Conservation (phyloP, 1,140 invertebrate genomes). For the Ectropis grisescens region DNA sequence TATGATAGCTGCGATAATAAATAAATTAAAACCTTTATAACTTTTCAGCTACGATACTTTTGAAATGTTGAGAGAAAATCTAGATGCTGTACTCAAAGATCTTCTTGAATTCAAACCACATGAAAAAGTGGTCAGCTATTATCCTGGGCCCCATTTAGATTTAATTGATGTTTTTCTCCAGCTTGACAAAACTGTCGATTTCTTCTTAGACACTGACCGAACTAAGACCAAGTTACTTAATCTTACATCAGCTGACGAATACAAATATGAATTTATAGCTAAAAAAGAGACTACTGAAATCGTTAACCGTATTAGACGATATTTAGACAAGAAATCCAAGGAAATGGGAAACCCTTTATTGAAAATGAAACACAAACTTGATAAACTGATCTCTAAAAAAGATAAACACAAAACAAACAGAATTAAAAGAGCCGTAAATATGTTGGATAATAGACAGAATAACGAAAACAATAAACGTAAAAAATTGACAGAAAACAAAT, state of each 20-base stretch:
- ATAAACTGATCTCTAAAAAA: slow-evolving; percentile 14
- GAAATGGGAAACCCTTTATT: slow-evolving; percentile 14
- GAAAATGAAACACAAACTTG: slow-evolving; percentile 21
- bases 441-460: no score
- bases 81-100: slow-evolving; percentile 78
- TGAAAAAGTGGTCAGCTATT: slow-evolving; percentile 26
- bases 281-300: slow-evolving; percentile 17
- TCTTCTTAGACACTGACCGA: no score
- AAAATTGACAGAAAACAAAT: slow-evolving; percentile 6
- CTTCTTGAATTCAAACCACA: slow-evolving; percentile 70
- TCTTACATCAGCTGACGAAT: no score
- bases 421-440: slow-evolving; percentile 7
- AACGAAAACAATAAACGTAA: slow-evolving; percentile 1
- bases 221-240: no score
- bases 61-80: slow-evolving; percentile 83
- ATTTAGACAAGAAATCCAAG: slow-evolving; percentile 32
- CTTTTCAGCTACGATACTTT: slow-evolving; percentile 82
- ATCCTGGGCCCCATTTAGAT: slow-evolving; percentile 49
- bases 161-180: slow-evolving; percentile 27
- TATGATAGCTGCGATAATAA: no score
- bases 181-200: no score
- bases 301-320: slow-evolving; percentile 41
- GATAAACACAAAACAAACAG: slow-evolving; percentile 9
- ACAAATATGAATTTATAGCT: no score
- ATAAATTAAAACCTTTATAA: no score